These are phyloP conservation scores for Forficula auricularia DNA, from an alignment of 1,140 invertebrate species.

Conservation along the genomic window DNA sequence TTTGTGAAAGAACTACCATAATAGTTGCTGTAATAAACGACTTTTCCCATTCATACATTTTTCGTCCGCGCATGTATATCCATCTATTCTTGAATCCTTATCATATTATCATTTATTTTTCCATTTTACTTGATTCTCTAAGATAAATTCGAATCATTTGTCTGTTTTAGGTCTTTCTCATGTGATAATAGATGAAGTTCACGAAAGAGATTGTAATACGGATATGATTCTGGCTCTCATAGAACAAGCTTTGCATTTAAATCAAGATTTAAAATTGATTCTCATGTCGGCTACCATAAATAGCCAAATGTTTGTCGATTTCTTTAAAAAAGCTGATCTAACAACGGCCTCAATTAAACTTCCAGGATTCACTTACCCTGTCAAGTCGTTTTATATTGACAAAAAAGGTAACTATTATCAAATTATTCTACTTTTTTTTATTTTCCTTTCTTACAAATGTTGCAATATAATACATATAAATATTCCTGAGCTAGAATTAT, in stretches of 20 bases:
- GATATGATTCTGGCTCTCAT: conserved; percentile 40
- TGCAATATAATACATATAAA: no score
- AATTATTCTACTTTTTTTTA: no score
- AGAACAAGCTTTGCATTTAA: conserved; percentile 27
- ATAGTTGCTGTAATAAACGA: no score
- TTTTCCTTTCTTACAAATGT: no score
- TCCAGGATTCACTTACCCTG: conserved; percentile 36
- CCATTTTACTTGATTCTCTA: no score
- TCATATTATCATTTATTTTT: no score
- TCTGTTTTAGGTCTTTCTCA: conserved; percentile 29
- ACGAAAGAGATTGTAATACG: conserved; percentile 48
- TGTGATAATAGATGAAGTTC: conserved; percentile 60
- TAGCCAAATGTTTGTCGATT: conserved; percentile 47
- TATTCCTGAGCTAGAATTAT: no score
- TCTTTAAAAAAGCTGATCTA: conserved; percentile 37
- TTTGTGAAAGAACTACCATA: no score
- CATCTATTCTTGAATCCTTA: no score
- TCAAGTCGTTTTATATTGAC: conserved; percentile 36
- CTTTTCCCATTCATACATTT: no score
- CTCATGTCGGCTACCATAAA: conserved; percentile 81
- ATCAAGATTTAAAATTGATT: conserved; percentile 42
- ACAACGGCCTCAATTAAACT: conserved; percentile 20
- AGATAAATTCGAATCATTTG: no score
- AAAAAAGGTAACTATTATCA: conserved; percentile 18
- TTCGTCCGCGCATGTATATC: no score